phyloP scores from a whole-genome alignment of 2,888 invertebrate genomes.

The Plemyria rubiginata region DNA sequence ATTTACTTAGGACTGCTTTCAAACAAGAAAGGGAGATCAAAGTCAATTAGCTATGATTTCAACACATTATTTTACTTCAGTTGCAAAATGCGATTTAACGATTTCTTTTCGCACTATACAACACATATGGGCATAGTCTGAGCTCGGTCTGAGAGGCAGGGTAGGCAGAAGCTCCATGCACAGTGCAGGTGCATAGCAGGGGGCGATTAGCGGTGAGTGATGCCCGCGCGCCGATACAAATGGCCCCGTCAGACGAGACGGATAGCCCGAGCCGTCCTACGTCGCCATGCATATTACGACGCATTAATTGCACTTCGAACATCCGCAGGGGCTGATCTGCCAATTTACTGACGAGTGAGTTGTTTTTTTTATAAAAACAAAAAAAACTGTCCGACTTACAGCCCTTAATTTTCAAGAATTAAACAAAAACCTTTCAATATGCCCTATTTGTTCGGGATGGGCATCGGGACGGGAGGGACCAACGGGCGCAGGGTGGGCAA shows the following conservation, averaged over 20 bases:
- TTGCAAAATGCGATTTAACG: background rate
- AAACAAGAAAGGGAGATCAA: slow-evolving; percentile 14
- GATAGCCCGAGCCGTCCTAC: slow-evolving; percentile 58
- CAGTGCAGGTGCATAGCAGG: slow-evolving; percentile 66
- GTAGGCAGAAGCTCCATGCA: slow-evolving; percentile 33
- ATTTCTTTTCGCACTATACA: background rate
- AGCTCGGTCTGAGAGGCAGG: slow-evolving; percentile 2
- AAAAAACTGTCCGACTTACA: background rate
- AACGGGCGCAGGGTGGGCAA: slow-evolving; percentile 69
- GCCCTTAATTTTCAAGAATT: slow-evolving; percentile 45
- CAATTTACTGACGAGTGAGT: slow-evolving; percentile 1
- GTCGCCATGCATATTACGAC: slow-evolving; percentile 58
- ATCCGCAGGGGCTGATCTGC: slow-evolving; percentile 33
- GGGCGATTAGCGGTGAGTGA: slow-evolving; percentile 75
- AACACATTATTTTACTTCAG: slow-evolving; percentile 4
- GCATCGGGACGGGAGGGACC: slow-evolving; percentile 64
- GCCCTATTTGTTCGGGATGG: slow-evolving; percentile 65
- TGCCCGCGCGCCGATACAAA: slow-evolving; percentile 69
- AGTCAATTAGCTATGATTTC: slow-evolving; percentile 9
- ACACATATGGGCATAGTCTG: slow-evolving; percentile 5
- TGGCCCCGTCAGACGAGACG: slow-evolving; percentile 70
- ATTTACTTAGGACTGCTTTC: slow-evolving; percentile 60
- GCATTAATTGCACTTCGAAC: slow-evolving; percentile 70
- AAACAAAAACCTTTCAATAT: slow-evolving; percentile 67
- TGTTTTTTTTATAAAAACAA: background rate